Conservation (phyloP, 2,113 vertebrate species). For the Scatophagus argus region DNA sequence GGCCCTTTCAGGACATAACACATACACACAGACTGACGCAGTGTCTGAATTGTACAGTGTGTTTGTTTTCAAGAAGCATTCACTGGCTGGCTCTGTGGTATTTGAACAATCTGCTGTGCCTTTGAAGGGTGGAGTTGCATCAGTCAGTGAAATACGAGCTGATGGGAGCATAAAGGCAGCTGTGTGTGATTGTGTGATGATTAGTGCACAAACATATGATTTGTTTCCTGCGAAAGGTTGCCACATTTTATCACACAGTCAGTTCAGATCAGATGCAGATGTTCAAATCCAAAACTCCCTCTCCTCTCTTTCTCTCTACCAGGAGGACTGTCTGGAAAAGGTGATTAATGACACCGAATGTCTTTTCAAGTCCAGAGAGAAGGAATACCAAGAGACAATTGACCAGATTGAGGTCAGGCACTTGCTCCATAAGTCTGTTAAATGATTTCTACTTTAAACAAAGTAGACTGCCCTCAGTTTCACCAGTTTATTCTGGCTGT, state of each 20-base stretch:
- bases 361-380: conserved; percentile 95
- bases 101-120: conserved; percentile 24
- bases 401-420: conserved; percentile 95
- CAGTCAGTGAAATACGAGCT: conserved; percentile 62
- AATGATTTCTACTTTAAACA: no score
- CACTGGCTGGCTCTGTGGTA: conserved; percentile 1
- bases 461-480: no score
- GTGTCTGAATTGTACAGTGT: conserved; percentile 15
- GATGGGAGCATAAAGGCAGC: conserved; percentile 17
- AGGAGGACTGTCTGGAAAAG: conserved; percentile 96
- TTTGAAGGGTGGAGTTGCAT: conserved; percentile 14
- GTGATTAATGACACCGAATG: conserved; percentile 98
- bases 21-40: background rate
- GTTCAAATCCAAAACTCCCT: background rate
- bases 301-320: conserved; percentile 68
- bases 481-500: no score
- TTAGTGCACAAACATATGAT: conserved; percentile 12
- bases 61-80: conserved; percentile 59
- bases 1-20: conserved; percentile 14
- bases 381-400: conserved; percentile 98
- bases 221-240: background rate
- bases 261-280: background rate
- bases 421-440: background rate
- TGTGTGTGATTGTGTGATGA: conserved; percentile 18
- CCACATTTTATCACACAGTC: background rate